Base-by-base conservation (phyloP, 2,797 vertebrate species). In the Chiroxiphia lanceolata region DNA sequence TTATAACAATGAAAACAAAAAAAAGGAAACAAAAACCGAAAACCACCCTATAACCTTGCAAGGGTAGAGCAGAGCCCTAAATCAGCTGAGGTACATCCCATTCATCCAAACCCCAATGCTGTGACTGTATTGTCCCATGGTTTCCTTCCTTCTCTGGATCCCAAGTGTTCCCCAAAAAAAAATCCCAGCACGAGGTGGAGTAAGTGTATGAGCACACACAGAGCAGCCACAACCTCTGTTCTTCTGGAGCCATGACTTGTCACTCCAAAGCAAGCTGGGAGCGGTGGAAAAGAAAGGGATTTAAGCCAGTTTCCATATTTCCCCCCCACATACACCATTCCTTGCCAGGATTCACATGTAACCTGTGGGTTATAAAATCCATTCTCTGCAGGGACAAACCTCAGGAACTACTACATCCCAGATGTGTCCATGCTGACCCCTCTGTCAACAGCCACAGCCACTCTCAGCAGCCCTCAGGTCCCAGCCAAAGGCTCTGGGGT, bases 131-230 rank as follows among this genome's bases (percentile, higher is more conserved):
- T 59, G 38, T 11, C 31, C 8, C 33, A 23, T 3, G 10, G 15
- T 34, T 57, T 83, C 47, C 23, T 42, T 50, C 38, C 34, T 50
- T 48, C 69, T 45, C 54, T 19, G 22, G 25, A 45, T 9, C 8
- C 14, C 36, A 38, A 15, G 12, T 11, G 50, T 8, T 29, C 15
- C 18, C 16, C 36, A 33, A 13, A 20, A 54, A 61, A 27, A 69
- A 93, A 47, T 27, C 27, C 51, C 64, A 85, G 19, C 22, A 51
- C 9, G 14, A 47, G 19, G 11, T 0, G 12, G 44, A 56, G 81
- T 10, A 22, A 64, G 25, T 5, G 2, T 0, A 1, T 18, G 47
- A 69, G 9, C 44, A 44, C 42, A 59, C 29, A 7, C 9, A 2
- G 3, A 3, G 1, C 71, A 83, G 22, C 38, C 34, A 38, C 14